These are phyloP conservation scores for Drosophila persimilis DNA, from an alignment of 1,140 invertebrate genomes.

Conservation along the genomic window DNA sequence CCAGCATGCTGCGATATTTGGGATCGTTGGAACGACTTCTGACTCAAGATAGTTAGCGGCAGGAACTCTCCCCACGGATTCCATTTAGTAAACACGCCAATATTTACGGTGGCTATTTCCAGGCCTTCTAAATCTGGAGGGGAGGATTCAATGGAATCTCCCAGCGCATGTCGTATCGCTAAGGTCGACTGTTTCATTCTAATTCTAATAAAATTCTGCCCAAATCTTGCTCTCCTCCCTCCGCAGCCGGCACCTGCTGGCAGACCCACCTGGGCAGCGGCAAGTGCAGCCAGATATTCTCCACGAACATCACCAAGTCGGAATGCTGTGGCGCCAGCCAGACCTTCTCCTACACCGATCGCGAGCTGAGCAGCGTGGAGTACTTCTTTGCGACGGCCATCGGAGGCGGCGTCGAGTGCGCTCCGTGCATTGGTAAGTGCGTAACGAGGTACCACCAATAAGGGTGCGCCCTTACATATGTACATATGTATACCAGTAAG, in stretches of 20 bases:
- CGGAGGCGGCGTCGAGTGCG: slow-evolving; percentile 88
- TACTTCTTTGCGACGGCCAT: slow-evolving; percentile 89
- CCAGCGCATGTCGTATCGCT: too few species aligned
- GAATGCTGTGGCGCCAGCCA: slow-evolving; percentile 86
- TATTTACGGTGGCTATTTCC: too few species aligned
- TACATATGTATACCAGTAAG: too few species aligned
- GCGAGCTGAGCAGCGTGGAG: slow-evolving; percentile 86
- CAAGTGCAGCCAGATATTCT: slow-evolving; percentile 87
- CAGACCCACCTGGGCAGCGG: slow-evolving; percentile 85
- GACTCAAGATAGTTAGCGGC: too few species aligned
- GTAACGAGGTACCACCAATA: too few species aligned
- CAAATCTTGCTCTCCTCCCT: neutral
- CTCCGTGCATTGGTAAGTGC: slow-evolving; percentile 87
- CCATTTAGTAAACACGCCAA: too few species aligned
- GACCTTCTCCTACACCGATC: slow-evolving; percentile 87
- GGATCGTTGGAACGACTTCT: too few species aligned
- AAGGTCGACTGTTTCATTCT: slow-evolving; percentile 9
- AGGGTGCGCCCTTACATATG: too few species aligned
- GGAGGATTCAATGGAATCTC: too few species aligned
- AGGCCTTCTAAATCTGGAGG: too few species aligned
- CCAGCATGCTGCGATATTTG: too few species aligned
- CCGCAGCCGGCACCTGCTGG: slow-evolving; percentile 89
- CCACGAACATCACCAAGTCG: slow-evolving; percentile 86
- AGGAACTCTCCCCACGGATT: too few species aligned
- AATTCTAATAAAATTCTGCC: neutral